These are phyloP conservation scores for Cheilosia grossa DNA, from an alignment of 2,888 invertebrate species.

Conservation along the genomic window DNA sequence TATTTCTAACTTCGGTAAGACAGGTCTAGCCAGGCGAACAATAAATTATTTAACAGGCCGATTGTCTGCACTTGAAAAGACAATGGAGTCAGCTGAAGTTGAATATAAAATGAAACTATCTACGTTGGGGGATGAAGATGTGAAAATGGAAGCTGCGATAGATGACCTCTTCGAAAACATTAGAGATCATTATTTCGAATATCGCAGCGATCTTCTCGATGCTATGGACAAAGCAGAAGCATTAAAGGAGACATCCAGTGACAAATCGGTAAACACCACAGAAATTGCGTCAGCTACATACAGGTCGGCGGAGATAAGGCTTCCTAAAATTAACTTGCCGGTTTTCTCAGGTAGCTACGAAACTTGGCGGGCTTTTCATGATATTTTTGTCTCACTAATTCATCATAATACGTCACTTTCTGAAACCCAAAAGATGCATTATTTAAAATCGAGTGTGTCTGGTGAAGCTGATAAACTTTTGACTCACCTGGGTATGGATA, in stretches of 20 bases:
- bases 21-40: neutral
- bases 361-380: too few species aligned
- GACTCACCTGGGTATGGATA: conserved; percentile 5
- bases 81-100: neutral
- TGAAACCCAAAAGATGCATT: too few species aligned
- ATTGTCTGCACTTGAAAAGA: neutral
- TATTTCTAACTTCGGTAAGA: too few species aligned
- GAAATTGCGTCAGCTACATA: neutral
- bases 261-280: neutral
- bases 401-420: too few species aligned
- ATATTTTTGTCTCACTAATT: too few species aligned
- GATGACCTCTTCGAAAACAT: neutral
- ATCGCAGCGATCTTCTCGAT: conserved; percentile 3
- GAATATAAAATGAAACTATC: neutral
- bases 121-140: neutral
- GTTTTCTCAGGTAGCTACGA: too few species aligned
- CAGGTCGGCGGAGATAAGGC: neutral
- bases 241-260: neutral
- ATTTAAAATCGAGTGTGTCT: too few species aligned
- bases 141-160: neutral
- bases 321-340: too few species aligned
- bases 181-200: neutral
- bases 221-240: neutral
- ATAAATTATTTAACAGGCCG: neutral
- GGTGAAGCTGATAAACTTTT: neutral